Percentiles rank a stretch among this genome's conserved stretches.
Conservation (phyloP, 2,113 vertebrate species). For the Scartelaos histophorus region DNA sequence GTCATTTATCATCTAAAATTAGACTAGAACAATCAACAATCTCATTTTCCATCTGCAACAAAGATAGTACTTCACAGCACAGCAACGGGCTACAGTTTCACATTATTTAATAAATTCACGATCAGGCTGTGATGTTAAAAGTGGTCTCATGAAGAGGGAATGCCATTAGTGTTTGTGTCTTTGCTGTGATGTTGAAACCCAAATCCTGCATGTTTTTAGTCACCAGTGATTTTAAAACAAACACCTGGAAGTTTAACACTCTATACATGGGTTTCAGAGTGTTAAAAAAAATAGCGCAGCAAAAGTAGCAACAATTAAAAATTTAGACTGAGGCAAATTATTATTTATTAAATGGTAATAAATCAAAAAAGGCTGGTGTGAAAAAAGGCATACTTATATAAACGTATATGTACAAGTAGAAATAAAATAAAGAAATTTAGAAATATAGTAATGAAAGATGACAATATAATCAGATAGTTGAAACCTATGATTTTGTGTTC, state of each 20-base stretch:
- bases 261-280: not conserved
- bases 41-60: not conserved
- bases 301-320: no score
- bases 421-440: no score
- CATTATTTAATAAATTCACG: not conserved
- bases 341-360: no score
- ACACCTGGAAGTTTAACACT: not conserved
- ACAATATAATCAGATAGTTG: no score
- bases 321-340: no score
- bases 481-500: not conserved
- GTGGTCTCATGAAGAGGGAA: not conserved
- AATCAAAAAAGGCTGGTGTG: no score
- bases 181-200: not conserved
- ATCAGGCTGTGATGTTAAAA: not conserved
- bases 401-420: no score
- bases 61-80: not conserved
- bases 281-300: no score
- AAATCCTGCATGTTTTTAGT: not conserved
- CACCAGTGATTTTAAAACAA: not conserved
- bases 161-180: not conserved
- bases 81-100: not conserved
- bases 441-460: no score
- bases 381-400: no score
- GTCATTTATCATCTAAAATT: constrained; percentile 15
- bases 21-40: not conserved